Evolutionary conservation across 2,113 vertebrate genomes (phyloP).

Genomic region (Chamaetylas fuelleborni): DNA sequence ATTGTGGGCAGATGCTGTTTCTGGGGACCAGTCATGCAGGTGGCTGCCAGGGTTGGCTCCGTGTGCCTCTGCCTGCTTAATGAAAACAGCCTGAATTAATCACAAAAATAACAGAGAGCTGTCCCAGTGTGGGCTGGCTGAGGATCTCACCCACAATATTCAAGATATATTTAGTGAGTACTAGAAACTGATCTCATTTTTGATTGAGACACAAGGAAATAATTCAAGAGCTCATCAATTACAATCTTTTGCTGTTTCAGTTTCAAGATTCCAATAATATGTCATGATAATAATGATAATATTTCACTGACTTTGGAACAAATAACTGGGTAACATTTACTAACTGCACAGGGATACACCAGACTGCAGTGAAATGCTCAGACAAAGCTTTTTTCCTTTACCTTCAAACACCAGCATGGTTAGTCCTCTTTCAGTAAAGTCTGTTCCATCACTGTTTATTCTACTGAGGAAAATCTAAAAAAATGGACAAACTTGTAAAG

Average conservation of each 20-base stretch:
- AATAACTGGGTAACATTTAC: neutral
- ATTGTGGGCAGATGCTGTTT: neutral
- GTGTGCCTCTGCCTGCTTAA: neutral
- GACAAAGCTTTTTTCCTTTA: neutral
- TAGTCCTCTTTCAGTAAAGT: neutral
- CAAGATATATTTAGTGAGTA: neutral
- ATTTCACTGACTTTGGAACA: neutral
- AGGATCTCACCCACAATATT: neutral
- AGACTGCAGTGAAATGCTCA: neutral
- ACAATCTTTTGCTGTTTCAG: neutral
- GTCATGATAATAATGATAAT: neutral
- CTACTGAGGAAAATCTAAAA: neutral
- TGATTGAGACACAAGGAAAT: neutral
- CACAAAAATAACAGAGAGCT: neutral
- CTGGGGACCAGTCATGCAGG: neutral
- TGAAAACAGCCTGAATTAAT: neutral
- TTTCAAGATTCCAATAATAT: neutral
- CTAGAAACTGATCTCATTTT: neutral
- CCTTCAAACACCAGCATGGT: neutral
- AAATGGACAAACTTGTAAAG: conserved; percentile 58
- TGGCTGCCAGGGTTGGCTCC: conserved; percentile 1
- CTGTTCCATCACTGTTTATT: neutral
- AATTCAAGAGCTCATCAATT: neutral
- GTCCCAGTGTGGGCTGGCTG: neutral
- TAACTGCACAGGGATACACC: neutral